Evolutionary conservation across 2,888 invertebrate species (phyloP).

Genomic region (Vannuccia rotundouncinata): DNA sequence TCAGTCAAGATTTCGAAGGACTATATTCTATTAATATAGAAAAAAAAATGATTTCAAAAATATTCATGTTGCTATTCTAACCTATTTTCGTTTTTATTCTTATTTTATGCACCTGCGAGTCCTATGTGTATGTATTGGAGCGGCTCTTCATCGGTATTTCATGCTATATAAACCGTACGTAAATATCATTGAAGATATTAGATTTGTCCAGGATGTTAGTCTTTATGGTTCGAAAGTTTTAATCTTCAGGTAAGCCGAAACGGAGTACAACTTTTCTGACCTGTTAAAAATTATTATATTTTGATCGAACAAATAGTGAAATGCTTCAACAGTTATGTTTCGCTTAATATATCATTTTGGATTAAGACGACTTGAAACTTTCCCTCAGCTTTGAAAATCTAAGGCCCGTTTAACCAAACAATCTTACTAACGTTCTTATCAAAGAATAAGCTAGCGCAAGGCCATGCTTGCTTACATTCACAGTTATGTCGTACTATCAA

Average conservation of each 20-base stretch:
- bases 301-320: background rate
- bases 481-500: too few relatives aligned
- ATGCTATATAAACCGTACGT: background rate
- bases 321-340: background rate
- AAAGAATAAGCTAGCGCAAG: too few relatives aligned
- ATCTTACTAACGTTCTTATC: too few relatives aligned
- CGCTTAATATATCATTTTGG: background rate
- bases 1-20: too few relatives aligned
- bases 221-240: background rate
- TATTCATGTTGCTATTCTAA: too few relatives aligned
- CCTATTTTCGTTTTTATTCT: too few relatives aligned
- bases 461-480: too few relatives aligned
- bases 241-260: background rate
- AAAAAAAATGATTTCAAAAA: too few relatives aligned
- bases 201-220: background rate
- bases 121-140: too few relatives aligned
- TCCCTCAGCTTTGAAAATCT: background rate
- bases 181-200: background rate
- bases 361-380: background rate
- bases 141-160: background rate
- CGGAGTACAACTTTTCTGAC: background rate
- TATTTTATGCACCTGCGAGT: too few relatives aligned
- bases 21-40: too few relatives aligned
- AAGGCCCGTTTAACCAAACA: too few relatives aligned
- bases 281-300: background rate